Base-by-base conservation (phyloP, 2,888 invertebrate species). In the Cephonodes hylas region DNA sequence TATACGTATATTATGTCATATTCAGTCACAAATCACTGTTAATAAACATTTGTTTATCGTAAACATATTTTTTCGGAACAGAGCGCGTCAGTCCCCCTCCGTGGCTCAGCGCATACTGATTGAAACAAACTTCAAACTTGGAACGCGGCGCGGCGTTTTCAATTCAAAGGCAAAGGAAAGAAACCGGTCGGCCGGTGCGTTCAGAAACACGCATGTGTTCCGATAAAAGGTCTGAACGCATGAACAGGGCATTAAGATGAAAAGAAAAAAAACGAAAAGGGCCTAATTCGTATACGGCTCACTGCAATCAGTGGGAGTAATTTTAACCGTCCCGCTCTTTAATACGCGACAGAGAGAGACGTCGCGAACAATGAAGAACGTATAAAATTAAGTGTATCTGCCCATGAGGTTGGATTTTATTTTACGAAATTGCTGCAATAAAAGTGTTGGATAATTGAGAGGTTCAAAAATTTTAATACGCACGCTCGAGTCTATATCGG, bases 231-330 rank as follows among this genome's bases (percentile, higher is more conserved):
- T 82, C 85, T 86, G 84, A 83, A 86, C 84, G 86, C 88, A 88
- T 89, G 88, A 91, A 88, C 89, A 86, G 85, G 81, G 86, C 86
- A 89, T 90, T 90, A 90, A 84, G 85, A 84, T 79, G 83, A 78
- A 80, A 84, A 78, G 73, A 84, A 83, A 84, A 80, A 84, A 81
- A 82, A 83, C 71, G 74, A 83, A 86, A 88, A 86, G 84, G 84
- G 81, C 84, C 89, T 91, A 90, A 91, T 90, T 91, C 91, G 84
- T 89, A 86, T 88, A 86, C 85, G 86, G 88, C 87, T 89, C 86
- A 85, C 85, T 88, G 88, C 89, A 88, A 91, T 91, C 90, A 88
- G 84, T 85, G 86, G 86, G 83, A 84, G 89, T 86, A 84, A 89
- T 89, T 90, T 88, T 77, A 75, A 73, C 77, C 72, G 65, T 84